Base-by-base conservation (phyloP, 1,140 invertebrate species). In the Ceratosolen fusciceps region DNA sequence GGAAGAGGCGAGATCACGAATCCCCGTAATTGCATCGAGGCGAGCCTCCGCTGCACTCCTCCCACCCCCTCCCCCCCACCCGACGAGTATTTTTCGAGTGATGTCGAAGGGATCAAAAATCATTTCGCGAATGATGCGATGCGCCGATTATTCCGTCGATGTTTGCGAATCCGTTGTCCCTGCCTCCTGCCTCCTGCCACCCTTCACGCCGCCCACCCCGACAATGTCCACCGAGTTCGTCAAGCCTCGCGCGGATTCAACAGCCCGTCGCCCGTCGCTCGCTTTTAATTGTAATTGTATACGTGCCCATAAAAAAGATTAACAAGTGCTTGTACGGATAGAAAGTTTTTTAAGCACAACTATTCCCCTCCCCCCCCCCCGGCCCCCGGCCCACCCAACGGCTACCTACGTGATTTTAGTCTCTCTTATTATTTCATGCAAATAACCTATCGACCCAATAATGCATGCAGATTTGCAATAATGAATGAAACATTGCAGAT, bases 11-110 rank as follows among this genome's bases (percentile, higher is more conserved):
- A 75, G 14, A 65, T 65, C 26, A 54, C 29, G 8, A 58, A 1
- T 65, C 12, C 34, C 37, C 37, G 19, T 54, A 58, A 77, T 71
- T 77, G 76, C 31, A 77, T 58, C 39, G 37, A 65, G 12, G 19
- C 19, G 12, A 10, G 31, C 26, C 2, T 12, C 0, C 9, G 2
- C 12, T 16, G 0, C 24, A 2, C 14, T 31, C 0, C 14, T 1
- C 14, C n/a, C n/a, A n/a, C 26, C 2, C 14, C 0, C 9, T 1
- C 12, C 14, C 4, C 24, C 12, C 14, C 26, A 4, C 14, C 0
- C 14, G 16, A 2, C 9, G 9, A 31, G n/a, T 74, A 60, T 74
- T 74, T 74, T 74, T 65, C 37, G 60, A 75, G 37, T 34, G 43
- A n/a, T 39, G 9, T 26, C n/a, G 60, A 12, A 65, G 60, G 37